Evolutionary conservation across 2,888 invertebrate genomes (phyloP), one percentile per base, ranked within the genome.

Genomic region (Dasysyrphus tricinctus): DNA sequence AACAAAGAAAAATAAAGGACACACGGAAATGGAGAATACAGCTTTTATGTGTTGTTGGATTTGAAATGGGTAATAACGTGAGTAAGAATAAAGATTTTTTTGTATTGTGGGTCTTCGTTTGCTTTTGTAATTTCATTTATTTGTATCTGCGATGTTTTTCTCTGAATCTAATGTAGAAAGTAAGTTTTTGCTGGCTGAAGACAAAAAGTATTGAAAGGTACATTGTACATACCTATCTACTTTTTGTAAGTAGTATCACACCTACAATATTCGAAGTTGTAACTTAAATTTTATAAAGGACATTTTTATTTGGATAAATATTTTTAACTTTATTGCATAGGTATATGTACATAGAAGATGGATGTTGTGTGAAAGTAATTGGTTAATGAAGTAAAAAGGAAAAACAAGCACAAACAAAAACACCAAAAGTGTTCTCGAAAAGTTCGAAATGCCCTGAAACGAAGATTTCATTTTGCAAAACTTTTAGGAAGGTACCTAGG

Each of bases 51-150:
- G 42, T 67, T 49, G 49, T 65, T 65, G 85, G 78, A 86, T 81
- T 81, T 86, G 85, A 81, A 86, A 85, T 85, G 81, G 85, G 81
- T 57, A 81, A 85, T 85, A 85, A 81, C 77, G 63, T 73, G 73
- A 86, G 82, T 81, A 81, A 70, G 81, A 69, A 75, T 63, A 73
- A 76, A 85, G 84, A 85, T 80, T 72, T 75, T 49, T 83, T 78
- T 78, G 42, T 42, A 14, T 42, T 74, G n/a, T n/a, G 24, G 19
- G 8, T 29, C 11, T 74, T 63, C 2, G n/a, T 63, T 65, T 51
- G 6, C 42, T 63, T 63, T 56, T 73, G 44, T 44, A n/a, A 44
- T 80, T 84, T 67, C 12, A 19, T 77, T 78, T 56, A 73, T 77
- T 85, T 81, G 81, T 81, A 78, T 81, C 76, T 80, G 19, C 11